Percentiles rank a stretch among this genome's conserved stretches.
phyloP scores from a whole-genome alignment of 2,797 vertebrate species.

The Ctenopoma kingsleyae region DNA sequence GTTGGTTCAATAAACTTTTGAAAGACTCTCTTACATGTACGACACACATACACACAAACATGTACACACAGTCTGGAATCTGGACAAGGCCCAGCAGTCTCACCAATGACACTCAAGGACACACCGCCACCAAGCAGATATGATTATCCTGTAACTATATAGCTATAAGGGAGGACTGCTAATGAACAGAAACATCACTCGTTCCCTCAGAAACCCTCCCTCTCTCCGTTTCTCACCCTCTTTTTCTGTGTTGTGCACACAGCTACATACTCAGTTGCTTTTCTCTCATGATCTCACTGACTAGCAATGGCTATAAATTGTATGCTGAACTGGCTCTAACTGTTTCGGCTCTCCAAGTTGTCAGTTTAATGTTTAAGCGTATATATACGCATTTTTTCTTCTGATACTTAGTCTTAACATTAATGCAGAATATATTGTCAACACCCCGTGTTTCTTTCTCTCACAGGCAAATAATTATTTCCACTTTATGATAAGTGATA shows the following conservation, averaged over 20 bases:
- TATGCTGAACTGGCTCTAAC: background rate
- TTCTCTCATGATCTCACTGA: slow-evolving; percentile 30
- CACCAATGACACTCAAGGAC: slow-evolving; percentile 76
- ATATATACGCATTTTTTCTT: background rate
- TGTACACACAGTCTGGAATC: slow-evolving; percentile 46
- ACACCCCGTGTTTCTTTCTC: background rate
- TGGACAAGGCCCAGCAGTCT: slow-evolving; percentile 48
- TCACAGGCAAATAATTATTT: background rate
- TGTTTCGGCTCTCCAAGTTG: background rate
- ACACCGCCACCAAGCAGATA: slow-evolving; percentile 41
- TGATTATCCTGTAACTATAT: slow-evolving; percentile 62
- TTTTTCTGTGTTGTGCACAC: slow-evolving; percentile 2
- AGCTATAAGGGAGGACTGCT: slow-evolving; percentile 56
- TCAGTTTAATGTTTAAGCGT: slow-evolving; percentile 11
- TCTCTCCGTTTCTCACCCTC: slow-evolving; percentile 6
- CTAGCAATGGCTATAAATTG: slow-evolving; percentile 23
- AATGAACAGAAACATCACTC: slow-evolving; percentile 61
- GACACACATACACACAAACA: slow-evolving; percentile 25
- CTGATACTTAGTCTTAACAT: too few relatives aligned
- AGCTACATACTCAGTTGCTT: background rate
- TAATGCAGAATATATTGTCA: background rate
- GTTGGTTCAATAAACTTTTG: slow-evolving; percentile 60
- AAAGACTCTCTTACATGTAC: slow-evolving; percentile 38
- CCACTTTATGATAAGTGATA: slow-evolving; percentile 25
- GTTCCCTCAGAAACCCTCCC: slow-evolving; percentile 8